Evolutionary conservation across 2,113 vertebrate genomes (phyloP), one percentile per base, ranked within the genome.

Genomic region (Ctenodactylus gundi): DNA sequence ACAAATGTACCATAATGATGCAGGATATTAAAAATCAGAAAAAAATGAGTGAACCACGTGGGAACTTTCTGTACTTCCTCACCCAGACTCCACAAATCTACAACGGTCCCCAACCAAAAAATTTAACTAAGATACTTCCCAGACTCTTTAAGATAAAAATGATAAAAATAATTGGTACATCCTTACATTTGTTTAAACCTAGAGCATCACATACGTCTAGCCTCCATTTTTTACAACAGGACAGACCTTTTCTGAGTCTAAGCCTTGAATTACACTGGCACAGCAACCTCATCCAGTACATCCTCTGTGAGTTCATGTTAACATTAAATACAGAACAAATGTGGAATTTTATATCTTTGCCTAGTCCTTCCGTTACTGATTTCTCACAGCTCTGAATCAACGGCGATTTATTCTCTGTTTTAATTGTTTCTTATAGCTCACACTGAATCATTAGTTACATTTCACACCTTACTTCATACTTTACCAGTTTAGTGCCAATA

Each of bases 261-360:
- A 41, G 36, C 46, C 6, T 67, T 6, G 0, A 57, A 27, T 64
- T 36, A 13, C 34, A 72, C 27, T 41, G 18, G 23, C 14, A 34
- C 15, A 20, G 6, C 3, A 20, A 4, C 23, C 21, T 80, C 34
- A 31, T 0, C 0, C 25, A 27, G 17, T 17, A 3, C 14, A 34
- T 18, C 12, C 29, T 21, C 4, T 12, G 29, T 14, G 27, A 55
- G 10, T 3, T 31, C 13, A 7, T 1, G 10, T 46, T 62, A n/a
- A n/a, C n/a, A n/a, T n/a, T n/a, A n/a, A n/a, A 0, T n/a, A 23
- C 29, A 58, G 73, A 76, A 3, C 20, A 72, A 60, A 51, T 62
- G 27, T 9, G 1, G 41, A 64, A 34, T 49, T 58, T 62, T 7
- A 31, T 4, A 15, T 27, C 9, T 49, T 23, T 1, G 7, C 41